Base-by-base conservation (phyloP, 2,888 invertebrate species). In the Watsonalla cultraria region DNA sequence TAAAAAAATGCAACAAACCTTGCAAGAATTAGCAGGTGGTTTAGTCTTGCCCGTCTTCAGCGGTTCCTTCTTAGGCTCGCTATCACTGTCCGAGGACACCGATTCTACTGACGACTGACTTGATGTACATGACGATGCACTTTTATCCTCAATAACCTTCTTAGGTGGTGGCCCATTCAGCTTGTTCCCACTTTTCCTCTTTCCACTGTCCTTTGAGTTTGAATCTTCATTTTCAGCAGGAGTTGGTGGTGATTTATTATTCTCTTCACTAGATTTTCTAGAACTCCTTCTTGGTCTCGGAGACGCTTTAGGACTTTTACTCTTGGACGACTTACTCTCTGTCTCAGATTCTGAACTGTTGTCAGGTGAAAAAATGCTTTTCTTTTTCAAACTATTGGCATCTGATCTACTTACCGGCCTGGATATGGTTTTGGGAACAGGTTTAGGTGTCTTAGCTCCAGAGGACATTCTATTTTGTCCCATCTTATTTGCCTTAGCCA, bases 291-390 rank as follows among this genome's bases (percentile, higher is more conserved):
- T 89, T 47, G 75, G 75, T 55, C 74, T 71, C 0, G 82, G 82
- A 6, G 87, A 84, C 6, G 58, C 66, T 65, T 86, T 87, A 0
- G 84, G 78, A 58, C 81, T 82, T 39, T 76, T 74, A 59, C 81
- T 82, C 37, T 76, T 74, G 7, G 51, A 51, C 1, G 51, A 51
- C 9, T 51, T 51, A n/a, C 51, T 81, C 67, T 92, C 86, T 0
- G 86, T 70, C 67, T 87, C 85, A 51, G 84, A 83, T 76, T 84
- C 84, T 56, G 92, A 82, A 77, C 86, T 88, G 70, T 96, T 96
- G 64, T 95, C 96, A 0, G 96, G 96, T 53, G 96, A 96, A 71
- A 96, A 96, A 70, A 96, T 96, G 71, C 96, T 95, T 75, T 95
- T 95, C 77, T 94, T 95, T 72, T 94, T 95, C 47, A 80, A 73